phyloP scores from a whole-genome alignment of 1,140 invertebrate genomes.

The Drosophila fuyamai region DNA sequence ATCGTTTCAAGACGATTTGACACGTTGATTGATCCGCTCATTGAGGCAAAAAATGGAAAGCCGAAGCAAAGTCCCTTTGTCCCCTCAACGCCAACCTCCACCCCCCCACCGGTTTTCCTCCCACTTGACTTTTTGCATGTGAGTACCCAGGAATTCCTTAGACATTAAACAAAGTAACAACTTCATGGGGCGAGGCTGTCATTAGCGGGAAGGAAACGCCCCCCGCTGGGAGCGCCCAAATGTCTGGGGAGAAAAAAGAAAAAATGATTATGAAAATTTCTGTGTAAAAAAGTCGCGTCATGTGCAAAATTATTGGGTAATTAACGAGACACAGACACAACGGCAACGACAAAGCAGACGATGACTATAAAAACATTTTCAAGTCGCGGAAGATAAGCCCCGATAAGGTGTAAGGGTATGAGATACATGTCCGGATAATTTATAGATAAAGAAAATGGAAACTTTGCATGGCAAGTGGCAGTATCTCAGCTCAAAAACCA shows the following conservation, averaged over 20 bases:
- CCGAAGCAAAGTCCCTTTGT: slow-evolving; percentile 31
- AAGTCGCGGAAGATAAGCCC: slow-evolving; percentile 33
- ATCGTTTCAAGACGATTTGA: slow-evolving; percentile 75
- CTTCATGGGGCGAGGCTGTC: slow-evolving; percentile 60
- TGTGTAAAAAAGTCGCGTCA: slow-evolving; percentile 60
- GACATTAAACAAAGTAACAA: slow-evolving; percentile 76
- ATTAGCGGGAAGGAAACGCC: slow-evolving; percentile 58
- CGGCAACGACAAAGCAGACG: slow-evolving; percentile 33
- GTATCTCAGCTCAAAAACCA: slow-evolving; percentile 13
- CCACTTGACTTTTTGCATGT: slow-evolving; percentile 50
- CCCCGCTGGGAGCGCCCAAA: slow-evolving; percentile 50
- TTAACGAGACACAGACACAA: slow-evolving; percentile 61
- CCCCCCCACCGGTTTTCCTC: neutral
- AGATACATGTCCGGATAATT: slow-evolving; percentile 66
- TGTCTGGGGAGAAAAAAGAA: slow-evolving; percentile 27
- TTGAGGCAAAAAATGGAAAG: slow-evolving; percentile 75
- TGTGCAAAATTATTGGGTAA: slow-evolving; percentile 77
- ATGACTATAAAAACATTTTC: slow-evolving; percentile 46
- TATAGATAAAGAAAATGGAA: slow-evolving; percentile 68
- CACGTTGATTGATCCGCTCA: slow-evolving; percentile 79
- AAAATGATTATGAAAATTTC: slow-evolving; percentile 65
- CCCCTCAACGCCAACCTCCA: slow-evolving; percentile 2
- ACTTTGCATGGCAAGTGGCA: slow-evolving; percentile 47
- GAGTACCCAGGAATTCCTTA: slow-evolving; percentile 42
- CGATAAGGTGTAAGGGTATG: slow-evolving; percentile 27